Evolutionary conservation across 2,113 vertebrate genomes (phyloP).

Genomic region (Barnardius zonarius): DNA sequence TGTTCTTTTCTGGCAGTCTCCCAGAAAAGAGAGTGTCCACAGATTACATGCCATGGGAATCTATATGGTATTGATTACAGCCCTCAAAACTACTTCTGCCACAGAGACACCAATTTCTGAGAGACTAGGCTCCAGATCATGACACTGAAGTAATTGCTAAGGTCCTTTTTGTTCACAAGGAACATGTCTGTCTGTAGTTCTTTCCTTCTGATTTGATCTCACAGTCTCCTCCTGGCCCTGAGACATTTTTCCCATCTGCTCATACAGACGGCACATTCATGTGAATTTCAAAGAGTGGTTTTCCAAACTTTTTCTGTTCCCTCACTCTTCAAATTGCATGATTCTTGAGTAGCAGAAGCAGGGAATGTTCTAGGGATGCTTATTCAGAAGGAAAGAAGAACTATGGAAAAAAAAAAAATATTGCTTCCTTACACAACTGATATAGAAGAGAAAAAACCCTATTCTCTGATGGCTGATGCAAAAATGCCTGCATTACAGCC

Average conservation of each 20-base stretch:
- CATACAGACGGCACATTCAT: constrained; percentile 49
- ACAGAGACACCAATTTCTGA: neutral
- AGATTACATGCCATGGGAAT: neutral
- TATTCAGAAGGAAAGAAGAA: neutral
- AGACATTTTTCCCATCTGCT: constrained; percentile 69
- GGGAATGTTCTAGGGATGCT: neutral
- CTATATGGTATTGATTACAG: neutral
- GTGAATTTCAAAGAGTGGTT: constrained; percentile 20
- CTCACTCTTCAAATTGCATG: neutral
- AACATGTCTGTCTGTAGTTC: neutral
- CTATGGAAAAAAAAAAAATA: neutral
- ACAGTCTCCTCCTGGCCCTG: constrained; percentile 4
- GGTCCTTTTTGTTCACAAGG: neutral
- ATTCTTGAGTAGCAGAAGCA: neutral
- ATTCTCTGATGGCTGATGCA: neutral
- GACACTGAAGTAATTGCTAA: neutral
- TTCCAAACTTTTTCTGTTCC: constrained; percentile 26
- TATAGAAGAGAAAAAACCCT: neutral
- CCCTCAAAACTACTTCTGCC: neutral
- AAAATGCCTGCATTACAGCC: neutral
- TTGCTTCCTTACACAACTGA: neutral
- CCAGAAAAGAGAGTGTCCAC: neutral
- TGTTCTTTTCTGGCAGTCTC: neutral
- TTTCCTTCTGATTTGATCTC: neutral
- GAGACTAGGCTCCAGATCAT: neutral